phyloP scores from a whole-genome alignment of 2,113 vertebrate genomes.

The mouse (Mus musculus) region GRCm39 chr2:84326501-84327000 shows the following conservation, averaged over 20 bases:
- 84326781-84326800: background rate
- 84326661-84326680: background rate
- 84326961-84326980: background rate
- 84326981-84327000: background rate
- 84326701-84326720: background rate
- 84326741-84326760: background rate
- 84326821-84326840: background rate
- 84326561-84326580: background rate
- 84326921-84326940: background rate
- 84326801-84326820: constrained; percentile 40
- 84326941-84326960: background rate
- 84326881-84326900: background rate
- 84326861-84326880: background rate
- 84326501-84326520: background rate
- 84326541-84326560: background rate
- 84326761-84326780: background rate
- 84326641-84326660: background rate
- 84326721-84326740: background rate
- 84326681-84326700: background rate
- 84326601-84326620: background rate
- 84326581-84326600: background rate
- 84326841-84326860: background rate
- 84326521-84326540: background rate
- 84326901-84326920: background rate
- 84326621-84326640: background rate